phyloP scores from a whole-genome alignment of 1,140 invertebrate genomes.

The Drosophila equinoxialis region DNA sequence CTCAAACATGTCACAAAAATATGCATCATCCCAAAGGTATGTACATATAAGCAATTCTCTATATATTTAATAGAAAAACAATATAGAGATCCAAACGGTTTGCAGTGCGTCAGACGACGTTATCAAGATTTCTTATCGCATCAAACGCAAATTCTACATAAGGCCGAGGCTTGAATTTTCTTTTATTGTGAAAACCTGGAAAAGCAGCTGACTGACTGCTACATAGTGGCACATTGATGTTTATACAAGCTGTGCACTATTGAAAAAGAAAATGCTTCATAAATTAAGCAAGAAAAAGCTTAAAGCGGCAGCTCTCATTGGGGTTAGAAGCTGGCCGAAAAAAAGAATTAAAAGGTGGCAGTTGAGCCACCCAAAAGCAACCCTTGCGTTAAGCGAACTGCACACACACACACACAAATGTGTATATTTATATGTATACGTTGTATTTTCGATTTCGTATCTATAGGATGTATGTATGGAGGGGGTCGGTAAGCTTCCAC shows the following conservation, averaged over 20 bases:
- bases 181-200: constrained; percentile 10
- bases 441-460: constrained; percentile 39
- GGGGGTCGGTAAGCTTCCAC: constrained; percentile 32
- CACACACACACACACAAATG: constrained; percentile 5
- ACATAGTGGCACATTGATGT: constrained; percentile 8
- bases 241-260: constrained; percentile 7
- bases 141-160: background rate
- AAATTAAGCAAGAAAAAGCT: background rate
- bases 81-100: background rate
- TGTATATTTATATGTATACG: background rate
- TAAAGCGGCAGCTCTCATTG: background rate
- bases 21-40: background rate
- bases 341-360: background rate
- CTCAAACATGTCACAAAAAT: background rate
- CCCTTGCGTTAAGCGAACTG: constrained; percentile 11
- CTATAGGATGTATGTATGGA: constrained; percentile 35
- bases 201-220: background rate
- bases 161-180: background rate
- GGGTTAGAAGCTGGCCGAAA: background rate
- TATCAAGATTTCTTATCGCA: constrained; percentile 7
- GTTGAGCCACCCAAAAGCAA: constrained; percentile 10
- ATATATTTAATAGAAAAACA: background rate
- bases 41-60: background rate
- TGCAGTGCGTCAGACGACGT: constrained; percentile 11
- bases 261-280: background rate